These are phyloP conservation scores for Rattus rattus DNA, from an alignment of 2,113 vertebrate species.

Conservation along the genomic window DNA sequence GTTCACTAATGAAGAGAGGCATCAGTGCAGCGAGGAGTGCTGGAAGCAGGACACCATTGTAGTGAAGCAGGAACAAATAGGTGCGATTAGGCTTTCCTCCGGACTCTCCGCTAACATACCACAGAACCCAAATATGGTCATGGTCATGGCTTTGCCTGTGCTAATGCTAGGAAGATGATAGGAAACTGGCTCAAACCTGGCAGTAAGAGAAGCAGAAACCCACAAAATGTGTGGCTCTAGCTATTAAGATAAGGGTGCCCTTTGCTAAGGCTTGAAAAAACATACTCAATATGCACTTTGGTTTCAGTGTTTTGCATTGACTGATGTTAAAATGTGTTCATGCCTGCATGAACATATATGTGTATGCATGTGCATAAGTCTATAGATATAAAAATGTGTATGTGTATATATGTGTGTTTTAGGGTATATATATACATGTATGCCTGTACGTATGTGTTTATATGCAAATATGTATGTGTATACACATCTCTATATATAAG, in stretches of 20 bases:
- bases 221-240: background rate
- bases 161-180: background rate
- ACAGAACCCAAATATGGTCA: background rate
- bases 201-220: conserved; percentile 7
- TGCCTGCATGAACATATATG: background rate
- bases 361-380: background rate
- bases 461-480: background rate
- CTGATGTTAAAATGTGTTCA: background rate
- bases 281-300: background rate
- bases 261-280: background rate
- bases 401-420: background rate
- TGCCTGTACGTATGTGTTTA: background rate
- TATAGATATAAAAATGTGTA: background rate
- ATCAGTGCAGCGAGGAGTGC: background rate
- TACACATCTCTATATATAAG: background rate
- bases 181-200: conserved; percentile 36
- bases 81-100: conserved; percentile 50
- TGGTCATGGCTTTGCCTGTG: background rate
- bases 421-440: background rate
- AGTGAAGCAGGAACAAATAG: conserved; percentile 61
- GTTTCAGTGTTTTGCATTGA: background rate
- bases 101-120: conserved; percentile 7
- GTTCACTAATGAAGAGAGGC: background rate
- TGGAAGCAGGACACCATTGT: conserved; percentile 63
- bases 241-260: background rate